phyloP scores from a whole-genome alignment of 2,797 vertebrate genomes.

The Notolepis coatsorum region DNA sequence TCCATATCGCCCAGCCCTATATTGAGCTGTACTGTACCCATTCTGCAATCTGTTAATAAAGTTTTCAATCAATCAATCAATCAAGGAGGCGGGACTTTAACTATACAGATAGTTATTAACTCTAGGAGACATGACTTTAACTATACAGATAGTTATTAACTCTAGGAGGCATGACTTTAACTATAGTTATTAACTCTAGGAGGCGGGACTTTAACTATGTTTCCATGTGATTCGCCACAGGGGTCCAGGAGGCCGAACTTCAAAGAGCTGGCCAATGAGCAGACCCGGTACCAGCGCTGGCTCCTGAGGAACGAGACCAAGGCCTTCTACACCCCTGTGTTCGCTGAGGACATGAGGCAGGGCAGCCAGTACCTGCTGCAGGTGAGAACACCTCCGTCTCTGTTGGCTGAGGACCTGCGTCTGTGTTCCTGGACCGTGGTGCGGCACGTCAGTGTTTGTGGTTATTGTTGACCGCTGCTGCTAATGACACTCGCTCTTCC shows the following conservation, averaged over 20 bases:
- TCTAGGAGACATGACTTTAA: too few relatives aligned
- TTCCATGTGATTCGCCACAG: slow-evolving; percentile 64
- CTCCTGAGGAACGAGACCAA: slow-evolving; percentile 95
- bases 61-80: too few relatives aligned
- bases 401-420: too few relatives aligned
- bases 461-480: background rate
- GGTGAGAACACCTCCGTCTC: slow-evolving; percentile 80
- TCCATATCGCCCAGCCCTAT: too few relatives aligned
- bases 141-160: too few relatives aligned
- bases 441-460: background rate
- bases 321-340: slow-evolving; percentile 94
- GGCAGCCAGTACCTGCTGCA: slow-evolving; percentile 95
- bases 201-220: too few relatives aligned
- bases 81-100: too few relatives aligned
- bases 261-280: slow-evolving; percentile 91
- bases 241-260: slow-evolving; percentile 93
- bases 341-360: slow-evolving; percentile 93
- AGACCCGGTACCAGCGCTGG: slow-evolving; percentile 94
- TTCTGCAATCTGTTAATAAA: too few relatives aligned
- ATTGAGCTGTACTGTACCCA: too few relatives aligned
- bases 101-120: too few relatives aligned
- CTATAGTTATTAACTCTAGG: too few relatives aligned
- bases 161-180: too few relatives aligned
- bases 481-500: background rate
- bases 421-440: background rate